Percentiles rank a stretch among this genome's conserved stretches.
phyloP scores from a whole-genome alignment of 2,888 invertebrate genomes.

The Carabus problematicus region DNA sequence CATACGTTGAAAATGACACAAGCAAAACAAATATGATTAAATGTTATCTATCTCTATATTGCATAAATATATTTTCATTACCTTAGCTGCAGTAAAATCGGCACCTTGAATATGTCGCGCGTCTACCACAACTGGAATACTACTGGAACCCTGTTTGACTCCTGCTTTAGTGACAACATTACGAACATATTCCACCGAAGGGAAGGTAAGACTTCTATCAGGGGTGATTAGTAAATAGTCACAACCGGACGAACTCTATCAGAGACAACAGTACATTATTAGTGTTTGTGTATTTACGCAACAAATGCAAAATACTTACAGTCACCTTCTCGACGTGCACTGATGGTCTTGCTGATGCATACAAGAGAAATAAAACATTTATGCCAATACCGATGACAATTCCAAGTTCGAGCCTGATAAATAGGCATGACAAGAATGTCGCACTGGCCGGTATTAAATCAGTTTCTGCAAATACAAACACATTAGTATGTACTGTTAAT shows the following conservation, averaged over 20 bases:
- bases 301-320: conserved; percentile 56
- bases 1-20: too few relatives aligned
- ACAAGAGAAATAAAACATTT: conserved; percentile 68
- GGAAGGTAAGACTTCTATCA: conserved; percentile 69
- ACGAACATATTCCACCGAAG: conserved; percentile 70
- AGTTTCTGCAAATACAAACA: conserved; percentile 62
- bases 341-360: conserved; percentile 69
- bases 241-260: conserved; percentile 62
- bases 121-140: conserved; percentile 68
- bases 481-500: background rate
- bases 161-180: conserved; percentile 77
- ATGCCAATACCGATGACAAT: conserved; percentile 70
- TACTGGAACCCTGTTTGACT: conserved; percentile 64
- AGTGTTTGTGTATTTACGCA: background rate
- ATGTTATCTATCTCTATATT: background rate
- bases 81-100: conserved; percentile 72
- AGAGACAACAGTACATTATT: conserved; percentile 40
- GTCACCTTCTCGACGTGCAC: conserved; percentile 65
- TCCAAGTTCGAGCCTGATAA: conserved; percentile 71
- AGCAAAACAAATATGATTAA: conserved; percentile 2
- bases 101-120: conserved; percentile 70
- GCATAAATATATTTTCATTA: conserved; percentile 49
- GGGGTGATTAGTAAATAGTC: conserved; percentile 68
- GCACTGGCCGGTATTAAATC: conserved; percentile 71
- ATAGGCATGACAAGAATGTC: conserved; percentile 71